These are phyloP conservation scores for Thamnophis elegans DNA, from an alignment of 2,797 vertebrate species.

Conservation along the genomic window DNA sequence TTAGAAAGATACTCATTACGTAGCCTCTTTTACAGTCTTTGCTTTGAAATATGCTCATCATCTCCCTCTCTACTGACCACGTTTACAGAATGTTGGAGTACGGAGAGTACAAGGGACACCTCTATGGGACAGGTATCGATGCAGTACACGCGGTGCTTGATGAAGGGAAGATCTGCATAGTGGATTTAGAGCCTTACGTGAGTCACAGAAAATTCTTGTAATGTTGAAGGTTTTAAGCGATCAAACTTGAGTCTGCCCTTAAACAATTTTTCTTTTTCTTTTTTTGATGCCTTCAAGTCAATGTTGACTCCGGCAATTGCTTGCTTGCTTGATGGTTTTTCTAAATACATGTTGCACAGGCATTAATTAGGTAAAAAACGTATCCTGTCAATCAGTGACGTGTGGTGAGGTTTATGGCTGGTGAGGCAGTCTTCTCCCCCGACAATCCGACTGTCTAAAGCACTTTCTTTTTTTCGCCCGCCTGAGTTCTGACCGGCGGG, in stretches of 20 bases:
- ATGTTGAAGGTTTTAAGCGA: background rate
- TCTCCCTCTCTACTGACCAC: background rate
- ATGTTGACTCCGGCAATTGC: background rate
- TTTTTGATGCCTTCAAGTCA: background rate
- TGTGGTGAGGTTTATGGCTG: too few relatives aligned
- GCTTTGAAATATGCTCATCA: background rate
- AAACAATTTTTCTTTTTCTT: background rate
- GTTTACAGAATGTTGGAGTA: slow-evolving; percentile 87
- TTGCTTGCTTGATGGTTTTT: background rate
- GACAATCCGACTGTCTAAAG: too few relatives aligned
- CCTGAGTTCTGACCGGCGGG: too few relatives aligned
- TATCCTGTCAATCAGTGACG: too few relatives aligned
- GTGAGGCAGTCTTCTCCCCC: too few relatives aligned
- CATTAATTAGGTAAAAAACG: background rate
- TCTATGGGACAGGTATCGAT: slow-evolving; percentile 89
- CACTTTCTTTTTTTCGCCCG: too few relatives aligned
- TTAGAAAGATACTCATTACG: background rate
- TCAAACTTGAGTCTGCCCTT: background rate
- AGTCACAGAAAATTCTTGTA: slow-evolving; percentile 40
- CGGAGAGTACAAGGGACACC: slow-evolving; percentile 86
- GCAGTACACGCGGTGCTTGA: slow-evolving; percentile 80
- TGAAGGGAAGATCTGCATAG: slow-evolving; percentile 84
- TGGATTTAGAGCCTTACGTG: slow-evolving; percentile 91
- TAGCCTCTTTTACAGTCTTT: background rate
- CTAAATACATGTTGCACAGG: background rate